These are phyloP conservation scores for Macquaria australasica DNA, from an alignment of 2,113 vertebrate genomes.

Conservation along the genomic window DNA sequence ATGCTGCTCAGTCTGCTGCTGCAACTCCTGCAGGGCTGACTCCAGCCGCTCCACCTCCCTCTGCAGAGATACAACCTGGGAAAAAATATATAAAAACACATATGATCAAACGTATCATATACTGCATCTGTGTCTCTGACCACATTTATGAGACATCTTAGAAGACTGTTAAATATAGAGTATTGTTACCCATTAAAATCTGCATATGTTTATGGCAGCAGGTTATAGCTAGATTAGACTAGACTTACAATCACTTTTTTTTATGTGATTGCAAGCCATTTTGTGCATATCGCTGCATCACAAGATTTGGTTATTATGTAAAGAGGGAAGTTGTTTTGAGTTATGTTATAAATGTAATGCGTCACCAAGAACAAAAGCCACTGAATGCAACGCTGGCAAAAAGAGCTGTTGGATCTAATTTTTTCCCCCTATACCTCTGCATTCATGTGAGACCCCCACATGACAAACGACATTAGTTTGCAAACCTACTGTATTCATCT, in stretches of 20 bases:
- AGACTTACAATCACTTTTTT: neutral
- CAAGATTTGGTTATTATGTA: neutral
- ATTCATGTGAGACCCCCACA: no score
- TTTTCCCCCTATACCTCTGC: no score
- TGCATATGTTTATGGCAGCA: neutral
- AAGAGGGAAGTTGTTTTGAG: neutral
- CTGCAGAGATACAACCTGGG: conserved; percentile 51
- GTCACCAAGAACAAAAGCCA: no score
- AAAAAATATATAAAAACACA: neutral
- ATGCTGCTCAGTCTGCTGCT: conserved; percentile 33
- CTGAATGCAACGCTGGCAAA: no score
- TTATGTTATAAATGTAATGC: no score
- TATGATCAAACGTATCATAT: neutral
- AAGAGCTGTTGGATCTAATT: no score
- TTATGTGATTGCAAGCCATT: neutral
- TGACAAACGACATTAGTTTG: neutral
- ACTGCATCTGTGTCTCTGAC: no score
- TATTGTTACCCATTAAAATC: neutral
- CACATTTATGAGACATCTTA: neutral
- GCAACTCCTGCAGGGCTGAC: conserved; percentile 41
- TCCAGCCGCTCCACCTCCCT: conserved; percentile 56
- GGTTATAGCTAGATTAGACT: neutral
- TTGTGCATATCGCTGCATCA: neutral
- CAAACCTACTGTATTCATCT: neutral
- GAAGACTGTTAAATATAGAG: neutral